Percentiles rank a stretch among this genome's conserved stretches.
phyloP scores from a whole-genome alignment of 2,888 invertebrate species.

The Lasius fuliginosus region DNA sequence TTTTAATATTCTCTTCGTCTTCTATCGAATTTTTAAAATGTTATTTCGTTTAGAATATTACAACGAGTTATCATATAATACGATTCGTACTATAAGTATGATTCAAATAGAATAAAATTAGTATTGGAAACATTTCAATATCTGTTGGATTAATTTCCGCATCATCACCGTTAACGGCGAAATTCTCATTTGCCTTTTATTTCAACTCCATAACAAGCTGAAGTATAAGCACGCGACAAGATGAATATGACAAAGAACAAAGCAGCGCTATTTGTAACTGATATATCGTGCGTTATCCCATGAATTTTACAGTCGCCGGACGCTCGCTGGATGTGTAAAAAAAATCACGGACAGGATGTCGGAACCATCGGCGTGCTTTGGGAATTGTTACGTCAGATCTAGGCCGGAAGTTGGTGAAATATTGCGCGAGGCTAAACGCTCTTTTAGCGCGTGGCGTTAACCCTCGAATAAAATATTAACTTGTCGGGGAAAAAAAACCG shows the following conservation, averaged over 20 bases:
- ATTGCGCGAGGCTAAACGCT: constrained; percentile 51
- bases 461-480: constrained; percentile 53
- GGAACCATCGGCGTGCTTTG: constrained; percentile 41
- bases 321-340: constrained; percentile 21
- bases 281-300: constrained; percentile 12
- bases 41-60: not conserved
- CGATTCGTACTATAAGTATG: not conserved
- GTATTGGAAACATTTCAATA: constrained; percentile 6
- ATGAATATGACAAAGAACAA: constrained; percentile 39
- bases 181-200: constrained; percentile 15
- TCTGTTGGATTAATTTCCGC: not conserved
- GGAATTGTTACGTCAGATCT: constrained; percentile 58
- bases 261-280: constrained; percentile 2
- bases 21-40: not conserved
- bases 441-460: constrained; percentile 39
- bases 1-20: not conserved
- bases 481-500: constrained; percentile 9
- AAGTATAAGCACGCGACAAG: constrained; percentile 4
- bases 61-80: not conserved
- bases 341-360: constrained; percentile 46
- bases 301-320: constrained; percentile 47
- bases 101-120: not conserved
- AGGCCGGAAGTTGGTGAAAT: constrained; percentile 56
- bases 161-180: not conserved
- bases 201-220: not conserved